Percentiles rank a stretch among this genome's conserved stretches.
Evolutionary conservation across 2,888 invertebrate species (phyloP).

Genomic region (Congeria kusceri): DNA sequence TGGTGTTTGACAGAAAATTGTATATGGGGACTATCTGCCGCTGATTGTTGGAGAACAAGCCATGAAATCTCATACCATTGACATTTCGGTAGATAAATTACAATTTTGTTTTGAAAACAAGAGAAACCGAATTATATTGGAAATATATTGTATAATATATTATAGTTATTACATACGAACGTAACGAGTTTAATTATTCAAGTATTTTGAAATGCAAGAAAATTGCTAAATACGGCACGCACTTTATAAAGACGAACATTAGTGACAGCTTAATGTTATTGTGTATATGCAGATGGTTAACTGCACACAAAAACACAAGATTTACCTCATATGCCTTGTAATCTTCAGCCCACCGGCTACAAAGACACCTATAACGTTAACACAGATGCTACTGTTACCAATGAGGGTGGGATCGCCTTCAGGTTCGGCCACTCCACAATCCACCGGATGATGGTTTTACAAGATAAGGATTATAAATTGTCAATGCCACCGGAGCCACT

Average conservation of each 20-base stretch:
- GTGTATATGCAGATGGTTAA: too few species aligned
- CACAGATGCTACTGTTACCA: constrained; percentile 94
- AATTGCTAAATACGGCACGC: too few species aligned
- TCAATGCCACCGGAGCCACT: constrained; percentile 84
- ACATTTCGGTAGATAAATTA: constrained; percentile 87
- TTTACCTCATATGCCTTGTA: too few species aligned
- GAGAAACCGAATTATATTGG: too few species aligned
- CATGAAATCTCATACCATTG: constrained; percentile 17
- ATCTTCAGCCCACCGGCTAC: constrained; percentile 69
- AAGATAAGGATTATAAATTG: neutral
- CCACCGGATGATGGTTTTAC: constrained; percentile 86
- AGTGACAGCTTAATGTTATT: too few species aligned
- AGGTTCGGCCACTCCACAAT: constrained; percentile 97
- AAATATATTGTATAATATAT: too few species aligned
- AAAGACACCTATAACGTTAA: constrained; percentile 93
- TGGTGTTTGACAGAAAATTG: constrained; percentile 46
- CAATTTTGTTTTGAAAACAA: too few species aligned
- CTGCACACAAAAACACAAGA: too few species aligned
- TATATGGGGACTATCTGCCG: constrained; percentile 47
- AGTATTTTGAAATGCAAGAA: too few species aligned
- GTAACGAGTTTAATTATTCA: too few species aligned
- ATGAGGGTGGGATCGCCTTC: constrained; percentile 97
- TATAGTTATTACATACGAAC: too few species aligned
- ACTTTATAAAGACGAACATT: too few species aligned
- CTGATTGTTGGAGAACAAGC: constrained; percentile 88